Conservation (phyloP, 2,797 vertebrate species). For the Syndactyla subalaris region DNA sequence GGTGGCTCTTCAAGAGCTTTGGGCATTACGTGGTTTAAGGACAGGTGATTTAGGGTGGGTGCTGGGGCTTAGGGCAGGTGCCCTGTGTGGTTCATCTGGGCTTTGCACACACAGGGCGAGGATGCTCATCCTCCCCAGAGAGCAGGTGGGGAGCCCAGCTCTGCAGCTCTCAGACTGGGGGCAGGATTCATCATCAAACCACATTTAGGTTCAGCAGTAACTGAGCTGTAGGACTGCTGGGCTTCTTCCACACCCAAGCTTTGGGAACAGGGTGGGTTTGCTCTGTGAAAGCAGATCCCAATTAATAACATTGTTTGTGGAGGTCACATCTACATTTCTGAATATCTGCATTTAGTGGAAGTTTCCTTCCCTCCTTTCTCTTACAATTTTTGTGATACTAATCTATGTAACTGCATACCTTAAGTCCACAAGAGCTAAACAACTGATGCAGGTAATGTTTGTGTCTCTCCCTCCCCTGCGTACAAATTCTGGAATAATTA, state of each 20-base stretch:
- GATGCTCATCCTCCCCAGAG: background rate
- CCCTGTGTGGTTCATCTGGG: background rate
- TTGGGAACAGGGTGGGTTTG: background rate
- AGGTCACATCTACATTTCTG: background rate
- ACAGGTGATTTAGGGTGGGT: background rate
- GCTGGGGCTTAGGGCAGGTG: background rate
- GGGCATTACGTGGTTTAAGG: background rate
- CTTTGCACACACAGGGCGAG: background rate
- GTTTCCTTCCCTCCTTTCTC: background rate
- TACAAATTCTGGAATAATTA: background rate
- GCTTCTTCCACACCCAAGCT: rapidly evolving
- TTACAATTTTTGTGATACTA: background rate
- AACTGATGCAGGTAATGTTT: background rate
- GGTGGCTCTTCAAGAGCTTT: background rate
- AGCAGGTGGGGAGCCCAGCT: background rate
- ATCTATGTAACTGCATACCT: background rate
- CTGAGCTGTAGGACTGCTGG: background rate
- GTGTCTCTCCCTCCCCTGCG: background rate
- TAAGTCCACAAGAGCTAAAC: background rate
- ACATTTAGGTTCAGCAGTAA: background rate
- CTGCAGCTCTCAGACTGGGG: background rate
- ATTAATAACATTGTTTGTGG: background rate
- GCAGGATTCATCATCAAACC: background rate
- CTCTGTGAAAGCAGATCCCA: background rate
- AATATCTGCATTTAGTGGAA: background rate